A percentile compares a stretch with the other conserved stretches of the same genome.
phyloP scores from a whole-genome alignment of 2,797 vertebrate species.

The Chelonia mydas region DNA sequence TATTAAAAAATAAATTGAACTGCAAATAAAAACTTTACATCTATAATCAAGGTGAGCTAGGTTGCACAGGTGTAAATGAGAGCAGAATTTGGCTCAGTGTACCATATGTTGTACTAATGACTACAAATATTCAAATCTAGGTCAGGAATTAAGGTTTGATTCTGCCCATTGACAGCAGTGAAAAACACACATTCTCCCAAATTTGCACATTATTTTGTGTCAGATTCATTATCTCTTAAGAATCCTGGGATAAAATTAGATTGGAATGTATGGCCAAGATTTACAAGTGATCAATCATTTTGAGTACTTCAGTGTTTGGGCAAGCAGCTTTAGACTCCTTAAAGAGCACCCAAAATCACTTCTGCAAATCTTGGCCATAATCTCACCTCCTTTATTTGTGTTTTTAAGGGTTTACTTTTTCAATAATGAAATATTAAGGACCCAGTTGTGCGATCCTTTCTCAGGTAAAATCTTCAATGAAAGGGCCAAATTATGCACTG shows the following conservation, averaged over 20 bases:
- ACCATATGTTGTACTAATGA: not conserved
- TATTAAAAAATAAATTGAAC: not conserved
- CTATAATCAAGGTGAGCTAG: not conserved
- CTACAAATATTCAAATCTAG: not conserved
- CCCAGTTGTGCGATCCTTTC: slow-evolving; percentile 4
- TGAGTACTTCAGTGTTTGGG: not conserved
- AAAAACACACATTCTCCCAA: not conserved
- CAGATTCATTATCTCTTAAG: not conserved
- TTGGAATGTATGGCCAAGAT: not conserved
- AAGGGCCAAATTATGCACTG: slow-evolving; percentile 19
- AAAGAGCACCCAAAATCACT: not conserved
- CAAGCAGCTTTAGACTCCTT: not conserved
- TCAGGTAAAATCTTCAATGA: not conserved
- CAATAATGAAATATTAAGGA: slow-evolving; percentile 27
- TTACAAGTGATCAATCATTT: not conserved
- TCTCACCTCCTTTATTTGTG: not conserved
- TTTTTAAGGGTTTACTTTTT: slow-evolving; percentile 38
- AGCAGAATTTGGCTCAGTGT: not conserved
- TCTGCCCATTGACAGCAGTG: no score
- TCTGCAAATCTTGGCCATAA: not conserved
- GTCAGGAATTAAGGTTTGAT: not conserved
- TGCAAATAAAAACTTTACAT: not conserved
- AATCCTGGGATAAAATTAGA: not conserved
- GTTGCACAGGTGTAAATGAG: not conserved
- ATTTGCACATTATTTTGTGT: not conserved